Conservation (phyloP, 1,140 invertebrate species). For the Drosophila ercepeae region DNA sequence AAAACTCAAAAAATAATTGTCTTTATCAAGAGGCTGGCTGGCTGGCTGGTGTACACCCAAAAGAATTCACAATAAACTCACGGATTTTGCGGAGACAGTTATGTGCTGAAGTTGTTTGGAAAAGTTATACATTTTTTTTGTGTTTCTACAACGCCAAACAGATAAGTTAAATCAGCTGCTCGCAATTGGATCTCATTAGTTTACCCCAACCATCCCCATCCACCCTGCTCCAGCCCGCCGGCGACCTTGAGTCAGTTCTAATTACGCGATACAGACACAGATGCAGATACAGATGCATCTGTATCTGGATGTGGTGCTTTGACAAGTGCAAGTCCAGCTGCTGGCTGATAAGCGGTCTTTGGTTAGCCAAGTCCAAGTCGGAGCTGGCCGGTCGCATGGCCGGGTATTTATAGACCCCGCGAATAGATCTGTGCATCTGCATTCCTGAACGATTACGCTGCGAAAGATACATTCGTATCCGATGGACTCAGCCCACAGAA, state of each 20-base stretch:
- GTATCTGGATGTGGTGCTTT: background rate
- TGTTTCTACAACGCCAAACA: conserved; percentile 14
- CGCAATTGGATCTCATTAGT: conserved; percentile 13
- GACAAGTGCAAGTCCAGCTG: conserved; percentile 44
- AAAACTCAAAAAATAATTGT: conserved; percentile 31
- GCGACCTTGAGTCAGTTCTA: conserved; percentile 37
- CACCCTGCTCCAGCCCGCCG: background rate
- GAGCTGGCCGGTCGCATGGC: background rate
- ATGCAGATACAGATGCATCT: conserved; percentile 13
- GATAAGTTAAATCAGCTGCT: conserved; percentile 44
- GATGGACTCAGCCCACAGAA: conserved; percentile 42
- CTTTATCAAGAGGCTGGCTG: conserved; percentile 32
- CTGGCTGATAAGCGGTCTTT: conserved; percentile 31
- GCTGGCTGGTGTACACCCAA: conserved; percentile 22
- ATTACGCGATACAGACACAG: conserved; percentile 26
- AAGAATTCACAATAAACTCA: conserved; percentile 29
- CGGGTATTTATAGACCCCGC: conserved; percentile 30
- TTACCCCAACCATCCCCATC: background rate
- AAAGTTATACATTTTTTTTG: background rate
- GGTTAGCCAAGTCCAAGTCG: conserved; percentile 1
- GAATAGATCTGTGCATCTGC: conserved; percentile 40
- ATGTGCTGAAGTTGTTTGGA: conserved; percentile 19
- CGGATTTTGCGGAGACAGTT: conserved; percentile 36
- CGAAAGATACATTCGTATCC: conserved; percentile 39
- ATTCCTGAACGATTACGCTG: conserved; percentile 46